phyloP scores from a whole-genome alignment of 1,140 invertebrate species.

The Diorhabda sublineata region DNA sequence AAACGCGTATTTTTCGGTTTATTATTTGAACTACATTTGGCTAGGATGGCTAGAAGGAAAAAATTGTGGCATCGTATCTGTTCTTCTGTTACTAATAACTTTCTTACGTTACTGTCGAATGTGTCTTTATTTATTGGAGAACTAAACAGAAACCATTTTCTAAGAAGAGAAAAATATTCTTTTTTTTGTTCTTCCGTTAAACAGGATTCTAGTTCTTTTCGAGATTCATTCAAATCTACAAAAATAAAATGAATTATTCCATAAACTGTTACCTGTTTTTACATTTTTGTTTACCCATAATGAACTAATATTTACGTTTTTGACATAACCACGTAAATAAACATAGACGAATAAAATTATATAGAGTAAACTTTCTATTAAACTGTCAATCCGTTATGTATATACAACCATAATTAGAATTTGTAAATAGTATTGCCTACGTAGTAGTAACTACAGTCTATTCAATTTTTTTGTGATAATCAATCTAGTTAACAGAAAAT shows the following conservation, averaged over 20 bases:
- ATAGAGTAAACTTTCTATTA: too few relatives aligned
- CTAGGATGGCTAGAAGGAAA: conserved; percentile 36
- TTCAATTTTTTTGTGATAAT: too few relatives aligned
- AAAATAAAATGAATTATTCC: background rate
- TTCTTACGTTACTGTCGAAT: conserved; percentile 38
- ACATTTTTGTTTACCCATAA: too few relatives aligned
- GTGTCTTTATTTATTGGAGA: conserved; percentile 34
- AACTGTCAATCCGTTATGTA: too few relatives aligned
- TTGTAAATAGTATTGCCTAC: too few relatives aligned
- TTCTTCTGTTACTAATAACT: conserved; percentile 38
- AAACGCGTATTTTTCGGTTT: conserved; percentile 16
- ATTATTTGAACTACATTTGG: conserved; percentile 30
- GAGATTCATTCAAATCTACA: conserved; percentile 37
- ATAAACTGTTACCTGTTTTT: too few relatives aligned
- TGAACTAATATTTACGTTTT: too few relatives aligned
- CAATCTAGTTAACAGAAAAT: too few relatives aligned
- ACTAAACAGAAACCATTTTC: conserved; percentile 40
- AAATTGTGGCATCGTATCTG: conserved; percentile 39
- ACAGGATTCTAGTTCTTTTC: conserved; percentile 34
- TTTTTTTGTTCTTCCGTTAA: conserved; percentile 35
- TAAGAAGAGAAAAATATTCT: conserved; percentile 38
- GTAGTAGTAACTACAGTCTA: too few relatives aligned
- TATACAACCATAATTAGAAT: too few relatives aligned
- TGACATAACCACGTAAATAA: too few relatives aligned
- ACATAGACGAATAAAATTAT: too few relatives aligned